Percentiles rank a stretch among this genome's conserved stretches.
These are phyloP conservation scores for Dicyrtomina minuta DNA, from an alignment of 2,888 invertebrate species.

Conservation along the genomic window DNA sequence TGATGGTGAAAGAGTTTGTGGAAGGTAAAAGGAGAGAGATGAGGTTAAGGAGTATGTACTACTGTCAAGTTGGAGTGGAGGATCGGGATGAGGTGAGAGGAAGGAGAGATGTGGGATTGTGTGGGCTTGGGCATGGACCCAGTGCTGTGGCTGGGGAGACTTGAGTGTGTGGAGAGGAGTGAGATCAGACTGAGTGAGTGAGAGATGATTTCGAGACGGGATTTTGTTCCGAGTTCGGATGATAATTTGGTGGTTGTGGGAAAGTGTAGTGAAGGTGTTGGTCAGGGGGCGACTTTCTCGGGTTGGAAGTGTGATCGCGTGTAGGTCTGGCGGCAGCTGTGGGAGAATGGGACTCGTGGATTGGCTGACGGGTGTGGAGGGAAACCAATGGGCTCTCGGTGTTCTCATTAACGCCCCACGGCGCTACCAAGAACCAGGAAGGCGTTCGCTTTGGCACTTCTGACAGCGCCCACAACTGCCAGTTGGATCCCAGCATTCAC, in stretches of 20 bases:
- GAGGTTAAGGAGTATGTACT: too few relatives aligned
- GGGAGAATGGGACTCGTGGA: slow-evolving; percentile 43
- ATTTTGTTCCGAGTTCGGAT: slow-evolving; percentile 11
- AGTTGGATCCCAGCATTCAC: slow-evolving; percentile 49
- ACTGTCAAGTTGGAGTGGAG: too few relatives aligned
- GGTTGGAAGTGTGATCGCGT: slow-evolving; percentile 42
- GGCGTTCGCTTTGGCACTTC: slow-evolving; percentile 54
- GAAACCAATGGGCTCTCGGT: slow-evolving; percentile 53
- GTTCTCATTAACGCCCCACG: slow-evolving; percentile 54
- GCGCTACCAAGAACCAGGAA: slow-evolving; percentile 54
- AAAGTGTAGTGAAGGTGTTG: slow-evolving; percentile 43
- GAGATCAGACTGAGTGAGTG: slow-evolving; percentile 11
- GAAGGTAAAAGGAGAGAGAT: too few relatives aligned
- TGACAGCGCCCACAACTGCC: slow-evolving; percentile 52
- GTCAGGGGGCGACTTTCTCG: slow-evolving; percentile 48
- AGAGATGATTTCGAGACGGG: slow-evolving; percentile 28
- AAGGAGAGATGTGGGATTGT: too few relatives aligned
- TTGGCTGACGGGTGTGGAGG: slow-evolving; percentile 38
- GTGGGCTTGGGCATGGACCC: too few relatives aligned
- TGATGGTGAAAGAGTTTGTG: too few relatives aligned
- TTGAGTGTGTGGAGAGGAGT: not conserved
- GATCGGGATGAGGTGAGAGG: too few relatives aligned
- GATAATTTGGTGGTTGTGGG: slow-evolving; percentile 38
- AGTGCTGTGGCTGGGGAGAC: too few relatives aligned
- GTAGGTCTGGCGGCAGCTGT: slow-evolving; percentile 53